Evolutionary conservation across 2,797 vertebrate species (phyloP), one percentile per base, ranked within the genome.

Genomic region (Capromys pilorides): DNA sequence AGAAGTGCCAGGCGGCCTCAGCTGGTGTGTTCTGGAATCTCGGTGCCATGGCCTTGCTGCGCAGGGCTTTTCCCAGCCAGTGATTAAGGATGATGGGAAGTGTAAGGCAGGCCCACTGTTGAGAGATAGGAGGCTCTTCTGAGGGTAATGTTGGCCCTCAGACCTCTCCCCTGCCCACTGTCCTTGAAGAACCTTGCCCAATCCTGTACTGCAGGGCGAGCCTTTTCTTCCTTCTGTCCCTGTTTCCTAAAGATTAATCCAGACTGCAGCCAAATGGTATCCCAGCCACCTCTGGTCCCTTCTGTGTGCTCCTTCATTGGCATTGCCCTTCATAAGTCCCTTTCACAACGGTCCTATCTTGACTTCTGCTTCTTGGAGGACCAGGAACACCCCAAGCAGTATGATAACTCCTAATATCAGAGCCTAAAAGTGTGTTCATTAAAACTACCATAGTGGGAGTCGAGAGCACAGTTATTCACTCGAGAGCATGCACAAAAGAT

Each of bases 1-100:
- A n/a, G 45, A 33, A 75, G 26, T 83, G 95, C 90, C 66, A 73
- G 83, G 49, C 0, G 0, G 69, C 41, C 73, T 66, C 95, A 91
- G 93, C n/a, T 94, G 95, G 67, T 73, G 51, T 61, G 12, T 19
- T 51, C 62, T 54, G 67, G n/a, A 67, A 57, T 95, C 59, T 66
- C 51, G 33, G 61, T 0, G 0, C 54, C 49, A 66, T 62, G 39
- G 22, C 79, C 9, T 3, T 45, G 22, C 64, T 83, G 33, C 28
- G 77, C 85, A 59, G 77, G 14, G 59, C 22, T 82, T 88, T 73
- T 81, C 22, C 57, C 22, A 73, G 57, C 33, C 83, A 61, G 22
- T 79, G 51, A 73, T 26, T 57, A 49, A 73, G 51, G 66, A 18
- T 21, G 59, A 12, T 5, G 11, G 21, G 18, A 24, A n/a, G 33